phyloP scores from a whole-genome alignment of 2,888 invertebrate species.

The Polietes domitor region DNA sequence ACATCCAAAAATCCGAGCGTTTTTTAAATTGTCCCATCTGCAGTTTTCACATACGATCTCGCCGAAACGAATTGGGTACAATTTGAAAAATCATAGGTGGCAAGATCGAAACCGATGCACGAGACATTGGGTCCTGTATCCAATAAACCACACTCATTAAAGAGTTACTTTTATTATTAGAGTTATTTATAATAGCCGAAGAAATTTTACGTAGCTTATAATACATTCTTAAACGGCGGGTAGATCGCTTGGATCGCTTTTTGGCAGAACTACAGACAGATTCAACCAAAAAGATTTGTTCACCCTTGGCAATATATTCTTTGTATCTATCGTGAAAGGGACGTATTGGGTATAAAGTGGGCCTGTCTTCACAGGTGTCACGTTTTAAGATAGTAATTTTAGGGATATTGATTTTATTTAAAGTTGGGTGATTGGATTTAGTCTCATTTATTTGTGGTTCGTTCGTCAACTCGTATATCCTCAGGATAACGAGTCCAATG shows the following conservation, averaged over 20 bases:
- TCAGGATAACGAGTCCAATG: no score
- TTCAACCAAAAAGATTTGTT: slow-evolving; percentile 4
- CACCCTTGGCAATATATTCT: no score
- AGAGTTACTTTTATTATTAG: slow-evolving; percentile 5
- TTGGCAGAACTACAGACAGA: background rate
- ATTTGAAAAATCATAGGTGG: background rate
- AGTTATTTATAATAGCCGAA: slow-evolving; percentile 23
- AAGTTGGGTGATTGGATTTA: background rate
- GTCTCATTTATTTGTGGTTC: no score
- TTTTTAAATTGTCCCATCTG: background rate
- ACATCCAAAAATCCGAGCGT: slow-evolving; percentile 21
- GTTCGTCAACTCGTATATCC: no score
- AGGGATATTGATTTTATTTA: background rate
- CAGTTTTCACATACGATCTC: background rate
- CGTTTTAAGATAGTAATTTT: no score
- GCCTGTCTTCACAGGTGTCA: no score
- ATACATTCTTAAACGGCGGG: slow-evolving; percentile 11
- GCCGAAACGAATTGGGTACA: background rate
- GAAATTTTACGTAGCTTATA: slow-evolving; percentile 14
- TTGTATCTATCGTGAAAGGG: no score
- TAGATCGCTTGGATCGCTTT: slow-evolving; percentile 28
- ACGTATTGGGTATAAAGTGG: no score
- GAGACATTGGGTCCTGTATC: slow-evolving; percentile 30
- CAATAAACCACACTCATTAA: slow-evolving; percentile 1
- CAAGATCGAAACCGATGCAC: background rate